A percentile compares a stretch with the other conserved stretches of the same genome.
Conservation (phyloP, 2,888 invertebrate species). For the Andrena flavipes region DNA sequence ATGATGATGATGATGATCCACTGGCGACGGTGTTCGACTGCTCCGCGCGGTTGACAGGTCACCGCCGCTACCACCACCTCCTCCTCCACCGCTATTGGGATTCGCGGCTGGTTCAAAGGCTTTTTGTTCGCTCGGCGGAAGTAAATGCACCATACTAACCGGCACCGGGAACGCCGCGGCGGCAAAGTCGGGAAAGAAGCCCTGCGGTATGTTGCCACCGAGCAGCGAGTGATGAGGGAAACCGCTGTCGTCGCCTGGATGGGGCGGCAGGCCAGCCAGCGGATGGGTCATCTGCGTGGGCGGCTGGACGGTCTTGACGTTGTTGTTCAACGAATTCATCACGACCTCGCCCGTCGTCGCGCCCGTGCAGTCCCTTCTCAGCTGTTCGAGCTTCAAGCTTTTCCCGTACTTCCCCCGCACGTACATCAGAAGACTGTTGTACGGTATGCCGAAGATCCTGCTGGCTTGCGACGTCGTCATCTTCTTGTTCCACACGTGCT, state of each 20-base stretch:
- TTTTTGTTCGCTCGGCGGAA: conserved; percentile 92
- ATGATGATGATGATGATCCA: conserved; percentile 68
- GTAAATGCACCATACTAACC: conserved; percentile 93
- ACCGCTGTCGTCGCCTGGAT: conserved; percentile 76
- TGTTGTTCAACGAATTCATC: conserved; percentile 86
- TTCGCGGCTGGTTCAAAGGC: conserved; percentile 87
- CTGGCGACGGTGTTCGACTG: conserved; percentile 80
- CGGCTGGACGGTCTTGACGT: conserved; percentile 86
- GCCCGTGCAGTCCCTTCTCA: conserved; percentile 95
- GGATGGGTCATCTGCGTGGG: conserved; percentile 77
- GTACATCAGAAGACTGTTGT: conserved; percentile 96
- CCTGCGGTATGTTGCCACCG: conserved; percentile 87
- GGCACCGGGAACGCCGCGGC: conserved; percentile 92
- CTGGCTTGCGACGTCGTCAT: conserved; percentile 97
- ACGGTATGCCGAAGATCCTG: conserved; percentile 96
- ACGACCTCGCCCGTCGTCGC: conserved; percentile 90
- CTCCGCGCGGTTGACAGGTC: conserved; percentile 61
- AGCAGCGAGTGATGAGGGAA: conserved; percentile 81
- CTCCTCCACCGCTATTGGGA: conserved; percentile 84
- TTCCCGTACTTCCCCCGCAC: conserved; percentile 97
- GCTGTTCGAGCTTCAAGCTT: conserved; percentile 94
- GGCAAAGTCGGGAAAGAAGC: conserved; percentile 93
- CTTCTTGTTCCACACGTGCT: conserved; percentile 98
- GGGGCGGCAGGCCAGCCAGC: conserved; percentile 74
- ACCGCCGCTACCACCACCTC: conserved; percentile 84